These are phyloP conservation scores for Gila robusta DNA, from an alignment of 2,797 vertebrate species.

Conservation along the genomic window DNA sequence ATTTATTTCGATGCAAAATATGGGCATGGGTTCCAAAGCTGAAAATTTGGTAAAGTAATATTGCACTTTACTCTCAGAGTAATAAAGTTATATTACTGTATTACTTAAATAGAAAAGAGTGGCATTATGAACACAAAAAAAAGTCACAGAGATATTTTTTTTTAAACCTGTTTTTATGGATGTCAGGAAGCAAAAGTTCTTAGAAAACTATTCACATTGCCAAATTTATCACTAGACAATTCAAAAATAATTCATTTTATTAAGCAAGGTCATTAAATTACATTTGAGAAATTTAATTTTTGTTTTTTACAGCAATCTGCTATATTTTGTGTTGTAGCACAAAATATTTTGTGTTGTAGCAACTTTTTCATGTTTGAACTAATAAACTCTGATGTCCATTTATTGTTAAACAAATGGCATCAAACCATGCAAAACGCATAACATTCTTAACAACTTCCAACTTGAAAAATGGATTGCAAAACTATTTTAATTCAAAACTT, in stretches of 20 bases:
- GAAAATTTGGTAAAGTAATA: not conserved
- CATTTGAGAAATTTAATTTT: not conserved
- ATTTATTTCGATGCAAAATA: not conserved
- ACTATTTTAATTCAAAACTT: not conserved
- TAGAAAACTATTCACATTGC: not conserved
- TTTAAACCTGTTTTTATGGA: not conserved
- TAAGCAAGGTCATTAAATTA: not conserved
- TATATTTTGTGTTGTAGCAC: not conserved
- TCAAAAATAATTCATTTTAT: not conserved
- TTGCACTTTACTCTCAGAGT: not conserved
- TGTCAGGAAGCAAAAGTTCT: not conserved
- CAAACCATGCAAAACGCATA: not conserved
- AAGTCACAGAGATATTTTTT: not conserved
- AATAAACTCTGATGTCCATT: not conserved
- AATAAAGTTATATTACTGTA: not conserved
- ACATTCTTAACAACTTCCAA: not conserved
- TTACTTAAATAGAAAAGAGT: not conserved
- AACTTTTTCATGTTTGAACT: not conserved
- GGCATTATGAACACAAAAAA: not conserved
- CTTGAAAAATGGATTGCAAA: not conserved
- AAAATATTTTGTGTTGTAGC: not conserved
- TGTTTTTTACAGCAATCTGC: not conserved
- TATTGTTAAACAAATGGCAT: constrained; percentile 8
- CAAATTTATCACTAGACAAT: not conserved
- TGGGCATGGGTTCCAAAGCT: not conserved